phyloP scores from a whole-genome alignment of 2,888 invertebrate species.

The Eilema depressum region DNA sequence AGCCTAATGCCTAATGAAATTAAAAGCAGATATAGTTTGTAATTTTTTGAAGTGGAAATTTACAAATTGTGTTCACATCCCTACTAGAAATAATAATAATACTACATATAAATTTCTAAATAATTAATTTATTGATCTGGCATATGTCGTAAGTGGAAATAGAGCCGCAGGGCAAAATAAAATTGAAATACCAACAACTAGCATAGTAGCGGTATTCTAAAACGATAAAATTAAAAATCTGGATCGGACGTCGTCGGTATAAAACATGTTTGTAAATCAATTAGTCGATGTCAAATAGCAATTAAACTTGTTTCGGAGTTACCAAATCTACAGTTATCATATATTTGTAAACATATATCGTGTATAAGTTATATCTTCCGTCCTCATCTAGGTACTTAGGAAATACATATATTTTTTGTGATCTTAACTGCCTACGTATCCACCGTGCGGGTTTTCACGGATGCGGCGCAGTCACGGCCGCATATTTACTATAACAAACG shows the following conservation, averaged over 20 bases:
- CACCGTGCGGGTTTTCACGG: too few relatives aligned
- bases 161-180: slow-evolving; percentile 1
- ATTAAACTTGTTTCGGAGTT: slow-evolving; percentile 52
- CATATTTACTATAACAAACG: too few relatives aligned
- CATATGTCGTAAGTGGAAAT: not conserved
- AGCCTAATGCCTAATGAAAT: not conserved
- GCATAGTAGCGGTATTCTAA: slow-evolving; percentile 35
- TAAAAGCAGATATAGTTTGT: too few relatives aligned
- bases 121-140: not conserved
- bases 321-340: slow-evolving; percentile 15
- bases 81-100: not conserved
- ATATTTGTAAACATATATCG: slow-evolving; percentile 11
- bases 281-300: slow-evolving; percentile 56
- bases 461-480: too few relatives aligned
- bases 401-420: too few relatives aligned
- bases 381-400: not conserved
- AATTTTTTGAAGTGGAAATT: not conserved
- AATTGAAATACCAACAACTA: slow-evolving; percentile 9
- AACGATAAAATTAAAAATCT: slow-evolving; percentile 47
- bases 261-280: slow-evolving; percentile 57
- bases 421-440: too few relatives aligned
- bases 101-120: not conserved
- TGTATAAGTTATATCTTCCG: not conserved
- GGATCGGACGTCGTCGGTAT: slow-evolving; percentile 54
- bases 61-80: not conserved